Percentiles rank a stretch among this genome's conserved stretches.
Conservation (phyloP, 2,888 invertebrate genomes). For the Subacronicta megacephala region DNA sequence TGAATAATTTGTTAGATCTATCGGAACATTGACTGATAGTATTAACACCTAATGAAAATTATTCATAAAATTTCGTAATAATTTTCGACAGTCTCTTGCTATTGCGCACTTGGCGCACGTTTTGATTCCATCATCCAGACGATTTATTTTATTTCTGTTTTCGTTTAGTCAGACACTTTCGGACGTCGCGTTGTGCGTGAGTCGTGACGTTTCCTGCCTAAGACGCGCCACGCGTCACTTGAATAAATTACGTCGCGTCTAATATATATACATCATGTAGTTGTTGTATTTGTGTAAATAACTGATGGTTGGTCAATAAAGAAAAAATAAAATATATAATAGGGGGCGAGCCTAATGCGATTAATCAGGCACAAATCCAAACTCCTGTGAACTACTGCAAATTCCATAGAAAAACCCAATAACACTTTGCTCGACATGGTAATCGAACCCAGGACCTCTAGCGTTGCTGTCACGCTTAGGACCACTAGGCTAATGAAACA, state of each 20-base stretch:
- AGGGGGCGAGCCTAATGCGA: not conserved
- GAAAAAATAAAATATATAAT: too few species aligned
- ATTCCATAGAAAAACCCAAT: not conserved
- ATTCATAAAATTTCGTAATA: constrained; percentile 20
- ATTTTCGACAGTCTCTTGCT: constrained; percentile 33
- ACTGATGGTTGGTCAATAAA: too few species aligned
- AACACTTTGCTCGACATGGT: not conserved
- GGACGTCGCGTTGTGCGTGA: constrained; percentile 3
- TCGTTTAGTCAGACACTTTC: constrained; percentile 22
- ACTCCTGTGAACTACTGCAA: not conserved
- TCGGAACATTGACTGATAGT: too few species aligned
- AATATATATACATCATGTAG: too few species aligned
- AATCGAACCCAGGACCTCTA: not conserved
- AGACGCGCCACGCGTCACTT: constrained; percentile 6
- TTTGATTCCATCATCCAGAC: constrained; percentile 37
- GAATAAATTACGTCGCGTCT: too few species aligned
- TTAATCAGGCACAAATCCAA: not conserved
- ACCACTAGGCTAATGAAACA: too few species aligned
- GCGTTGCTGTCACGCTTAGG: too few species aligned
- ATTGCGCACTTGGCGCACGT: constrained; percentile 59
- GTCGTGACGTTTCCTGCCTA: constrained; percentile 7
- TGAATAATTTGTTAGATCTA: too few species aligned
- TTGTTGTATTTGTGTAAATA: constrained; percentile 5
- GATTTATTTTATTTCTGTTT: constrained; percentile 45
- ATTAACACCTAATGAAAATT: not conserved